Percentiles rank a stretch among this genome's conserved stretches.
These are phyloP conservation scores for Labroides dimidiatus DNA, from an alignment of 2,797 vertebrate genomes.

Conservation along the genomic window DNA sequence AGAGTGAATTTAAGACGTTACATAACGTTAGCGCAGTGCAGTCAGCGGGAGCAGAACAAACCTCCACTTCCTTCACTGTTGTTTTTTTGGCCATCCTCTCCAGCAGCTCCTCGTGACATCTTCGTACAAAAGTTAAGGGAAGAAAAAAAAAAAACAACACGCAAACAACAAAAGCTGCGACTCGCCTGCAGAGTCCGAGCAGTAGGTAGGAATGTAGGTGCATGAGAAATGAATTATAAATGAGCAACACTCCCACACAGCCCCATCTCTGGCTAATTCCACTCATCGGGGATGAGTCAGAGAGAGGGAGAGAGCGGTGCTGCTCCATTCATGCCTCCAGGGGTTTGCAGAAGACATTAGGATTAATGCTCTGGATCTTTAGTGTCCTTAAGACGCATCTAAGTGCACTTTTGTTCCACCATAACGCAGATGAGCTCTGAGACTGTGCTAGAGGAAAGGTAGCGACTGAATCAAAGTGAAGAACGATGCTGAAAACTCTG, in stretches of 20 bases:
- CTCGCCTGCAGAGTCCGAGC: conserved; percentile 40
- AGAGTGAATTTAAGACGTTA: conserved; percentile 40
- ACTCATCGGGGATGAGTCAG: conserved; percentile 69
- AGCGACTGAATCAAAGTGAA: not conserved
- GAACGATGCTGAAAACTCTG: too few relatives aligned
- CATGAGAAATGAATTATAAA: conserved; percentile 71
- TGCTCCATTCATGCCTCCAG: conserved; percentile 64
- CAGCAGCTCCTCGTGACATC: conserved; percentile 94
- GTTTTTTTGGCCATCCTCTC: conserved; percentile 91
- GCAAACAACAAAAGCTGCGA: conserved; percentile 7
- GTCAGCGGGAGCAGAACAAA: conserved; percentile 72
- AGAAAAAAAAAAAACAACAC: conserved; percentile 35
- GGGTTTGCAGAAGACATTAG: conserved; percentile 52
- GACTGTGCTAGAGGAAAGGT: conserved; percentile 12
- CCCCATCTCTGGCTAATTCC: conserved; percentile 61
- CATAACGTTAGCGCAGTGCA: conserved; percentile 52
- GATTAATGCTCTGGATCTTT: conserved; percentile 59
- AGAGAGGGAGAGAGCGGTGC: conserved; percentile 47
- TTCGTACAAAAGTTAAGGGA: conserved; percentile 83
- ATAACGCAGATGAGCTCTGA: conserved; percentile 13
- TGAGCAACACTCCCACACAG: conserved; percentile 68
- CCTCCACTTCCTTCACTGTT: conserved; percentile 91
- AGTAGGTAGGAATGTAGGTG: conserved; percentile 30
- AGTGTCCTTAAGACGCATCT: conserved; percentile 42
- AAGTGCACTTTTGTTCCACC: conserved; percentile 35